Evolutionary conservation across 2,797 vertebrate species (phyloP).

Genomic region (Channa striata): DNA sequence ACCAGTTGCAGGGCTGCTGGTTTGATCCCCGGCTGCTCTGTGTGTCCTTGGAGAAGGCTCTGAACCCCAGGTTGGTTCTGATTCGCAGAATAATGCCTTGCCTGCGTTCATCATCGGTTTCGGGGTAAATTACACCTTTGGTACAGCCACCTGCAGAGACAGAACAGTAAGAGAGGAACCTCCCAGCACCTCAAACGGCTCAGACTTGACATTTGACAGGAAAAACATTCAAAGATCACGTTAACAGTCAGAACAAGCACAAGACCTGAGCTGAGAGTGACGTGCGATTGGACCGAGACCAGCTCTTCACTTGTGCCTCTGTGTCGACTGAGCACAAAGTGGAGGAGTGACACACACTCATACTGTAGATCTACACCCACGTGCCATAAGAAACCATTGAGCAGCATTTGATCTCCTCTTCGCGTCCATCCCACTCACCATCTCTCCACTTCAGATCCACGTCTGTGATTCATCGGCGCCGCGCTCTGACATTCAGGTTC

Average conservation of each 20-base stretch:
- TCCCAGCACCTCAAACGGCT: not conserved
- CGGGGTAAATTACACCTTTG: too few relatives aligned
- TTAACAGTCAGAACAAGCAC: not conserved
- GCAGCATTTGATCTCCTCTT: constrained; percentile 29
- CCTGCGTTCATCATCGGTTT: too few relatives aligned
- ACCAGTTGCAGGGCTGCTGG: too few relatives aligned
- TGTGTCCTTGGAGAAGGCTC: too few relatives aligned
- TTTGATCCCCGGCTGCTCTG: too few relatives aligned
- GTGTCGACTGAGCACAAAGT: not conserved
- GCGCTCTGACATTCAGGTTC: constrained; percentile 53
- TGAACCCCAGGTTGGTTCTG: too few relatives aligned
- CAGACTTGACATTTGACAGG: not conserved
- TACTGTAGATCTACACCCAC: constrained; percentile 48
- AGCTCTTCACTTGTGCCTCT: not conserved
- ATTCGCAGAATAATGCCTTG: too few relatives aligned
- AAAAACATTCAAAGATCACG: too few relatives aligned
- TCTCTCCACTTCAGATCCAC: constrained; percentile 30
- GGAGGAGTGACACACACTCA: constrained; percentile 43
- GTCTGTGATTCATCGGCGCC: constrained; percentile 64
- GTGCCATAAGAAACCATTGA: constrained; percentile 29
- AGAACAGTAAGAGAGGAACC: too few relatives aligned
- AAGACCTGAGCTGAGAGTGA: not conserved
- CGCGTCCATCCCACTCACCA: constrained; percentile 49
- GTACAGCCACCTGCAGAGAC: too few relatives aligned
- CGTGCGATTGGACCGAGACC: not conserved